phyloP scores from a whole-genome alignment of 1,140 invertebrate genomes.

The Macrosteles quadrilineatus region DNA sequence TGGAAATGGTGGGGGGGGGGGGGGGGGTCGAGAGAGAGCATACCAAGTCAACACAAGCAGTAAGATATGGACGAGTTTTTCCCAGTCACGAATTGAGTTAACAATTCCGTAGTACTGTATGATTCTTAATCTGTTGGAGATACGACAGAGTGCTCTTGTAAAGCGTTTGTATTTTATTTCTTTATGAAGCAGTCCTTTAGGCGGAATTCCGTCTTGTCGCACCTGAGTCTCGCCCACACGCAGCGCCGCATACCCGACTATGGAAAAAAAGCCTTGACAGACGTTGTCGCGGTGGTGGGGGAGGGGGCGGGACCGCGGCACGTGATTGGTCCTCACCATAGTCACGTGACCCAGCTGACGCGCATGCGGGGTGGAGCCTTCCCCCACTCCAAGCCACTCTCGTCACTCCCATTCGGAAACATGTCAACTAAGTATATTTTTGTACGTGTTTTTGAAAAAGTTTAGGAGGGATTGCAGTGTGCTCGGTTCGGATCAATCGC shows the following conservation, averaged over 20 bases:
- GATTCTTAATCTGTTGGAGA: too few relatives aligned
- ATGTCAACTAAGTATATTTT: slow-evolving; percentile 36
- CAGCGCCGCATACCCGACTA: slow-evolving; percentile 6
- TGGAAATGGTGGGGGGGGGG: too few relatives aligned
- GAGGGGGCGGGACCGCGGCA: slow-evolving; percentile 4
- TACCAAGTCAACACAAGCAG: too few relatives aligned
- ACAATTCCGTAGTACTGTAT: too few relatives aligned
- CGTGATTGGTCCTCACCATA: neutral
- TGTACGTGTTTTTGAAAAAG: slow-evolving; percentile 46
- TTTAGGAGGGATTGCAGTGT: slow-evolving; percentile 37
- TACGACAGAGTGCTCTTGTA: too few relatives aligned
- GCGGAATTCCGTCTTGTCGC: too few relatives aligned
- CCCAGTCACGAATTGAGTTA: too few relatives aligned
- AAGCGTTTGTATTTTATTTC: too few relatives aligned
- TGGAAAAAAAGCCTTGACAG: neutral
- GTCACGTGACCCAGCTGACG: slow-evolving; percentile 42
- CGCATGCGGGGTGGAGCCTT: slow-evolving; percentile 35
- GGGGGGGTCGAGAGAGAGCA: too few relatives aligned
- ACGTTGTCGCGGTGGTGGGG: neutral
- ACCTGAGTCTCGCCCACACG: neutral
- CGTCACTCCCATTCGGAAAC: slow-evolving; percentile 33
- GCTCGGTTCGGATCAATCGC: slow-evolving; percentile 48
- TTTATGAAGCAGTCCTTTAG: too few relatives aligned
- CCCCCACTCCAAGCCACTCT: neutral
- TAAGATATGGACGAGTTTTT: too few relatives aligned